phyloP scores from a whole-genome alignment of 2,797 vertebrate species.

The Acrossocheilus fasciatus region DNA sequence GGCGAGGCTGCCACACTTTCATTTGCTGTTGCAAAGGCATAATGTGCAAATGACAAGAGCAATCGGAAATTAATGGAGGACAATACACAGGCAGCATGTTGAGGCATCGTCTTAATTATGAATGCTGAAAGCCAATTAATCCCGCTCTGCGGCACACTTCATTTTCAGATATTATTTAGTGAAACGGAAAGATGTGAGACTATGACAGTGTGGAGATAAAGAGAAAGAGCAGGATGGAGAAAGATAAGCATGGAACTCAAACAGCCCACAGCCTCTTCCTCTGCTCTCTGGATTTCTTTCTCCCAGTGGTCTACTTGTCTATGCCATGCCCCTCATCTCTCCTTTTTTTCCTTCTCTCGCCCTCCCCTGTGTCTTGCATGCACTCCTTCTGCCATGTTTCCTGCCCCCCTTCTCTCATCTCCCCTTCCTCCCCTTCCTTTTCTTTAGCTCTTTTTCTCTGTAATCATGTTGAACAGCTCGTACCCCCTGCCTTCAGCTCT shows the following conservation, averaged over 20 bases:
- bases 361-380: slow-evolving; percentile 47
- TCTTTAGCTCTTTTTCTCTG: slow-evolving; percentile 44
- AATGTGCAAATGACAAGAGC: slow-evolving; percentile 63
- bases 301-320: slow-evolving; percentile 43
- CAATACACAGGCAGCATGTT: slow-evolving; percentile 65
- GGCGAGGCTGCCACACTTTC: slow-evolving; percentile 59
- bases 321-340: slow-evolving; percentile 30
- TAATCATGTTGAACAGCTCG: slow-evolving; percentile 67
- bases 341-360: slow-evolving; percentile 22
- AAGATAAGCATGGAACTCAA: slow-evolving; percentile 68
- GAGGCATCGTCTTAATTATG: slow-evolving; percentile 73
- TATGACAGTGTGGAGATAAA: slow-evolving; percentile 65
- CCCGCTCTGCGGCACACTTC: slow-evolving; percentile 70
- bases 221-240: slow-evolving; percentile 66
- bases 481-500: slow-evolving; percentile 61
- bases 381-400: slow-evolving; percentile 57
- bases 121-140: slow-evolving; percentile 79
- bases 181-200: slow-evolving; percentile 66
- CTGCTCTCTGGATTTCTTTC: slow-evolving; percentile 58
- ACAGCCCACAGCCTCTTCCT: slow-evolving; percentile 31
- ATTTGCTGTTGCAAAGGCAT: slow-evolving; percentile 60
- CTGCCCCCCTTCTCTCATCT: slow-evolving; percentile 42
- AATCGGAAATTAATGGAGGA: slow-evolving; percentile 66
- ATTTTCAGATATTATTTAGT: slow-evolving; percentile 75
- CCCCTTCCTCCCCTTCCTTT: slow-evolving; percentile 41